These are phyloP conservation scores for Bubo scandiacus DNA, from an alignment of 2,113 vertebrate genomes.

Conservation along the genomic window DNA sequence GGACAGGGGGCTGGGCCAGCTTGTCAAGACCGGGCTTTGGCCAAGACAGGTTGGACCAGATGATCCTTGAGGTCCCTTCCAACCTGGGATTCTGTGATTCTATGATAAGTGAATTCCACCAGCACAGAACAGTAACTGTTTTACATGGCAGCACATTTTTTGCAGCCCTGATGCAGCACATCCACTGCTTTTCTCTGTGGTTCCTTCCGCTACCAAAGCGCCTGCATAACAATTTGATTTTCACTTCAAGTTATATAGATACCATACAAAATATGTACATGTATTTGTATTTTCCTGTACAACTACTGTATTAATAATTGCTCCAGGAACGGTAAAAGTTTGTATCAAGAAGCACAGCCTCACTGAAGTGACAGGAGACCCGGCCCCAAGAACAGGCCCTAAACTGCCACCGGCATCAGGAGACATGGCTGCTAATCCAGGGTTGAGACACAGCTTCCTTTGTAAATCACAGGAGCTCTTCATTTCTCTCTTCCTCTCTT, in stretches of 20 bases:
- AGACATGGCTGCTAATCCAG: fast-evolving
- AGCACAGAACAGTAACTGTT: slow-evolving; percentile 24
- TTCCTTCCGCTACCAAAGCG: not conserved
- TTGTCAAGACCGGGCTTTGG: no score
- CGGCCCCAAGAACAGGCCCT: not conserved
- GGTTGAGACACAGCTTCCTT: not conserved
- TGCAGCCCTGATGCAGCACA: not conserved
- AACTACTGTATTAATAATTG: not conserved
- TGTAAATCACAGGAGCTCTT: not conserved
- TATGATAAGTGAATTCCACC: not conserved
- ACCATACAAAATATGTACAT: fast-evolving
- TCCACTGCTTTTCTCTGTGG: not conserved
- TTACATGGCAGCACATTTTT: slow-evolving; percentile 5
- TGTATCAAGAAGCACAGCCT: not conserved
- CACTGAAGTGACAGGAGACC: not conserved
- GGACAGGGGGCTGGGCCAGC: no score
- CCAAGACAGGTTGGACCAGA: no score
- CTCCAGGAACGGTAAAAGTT: not conserved
- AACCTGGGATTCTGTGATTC: no score
- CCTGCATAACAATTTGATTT: not conserved
- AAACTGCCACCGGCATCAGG: not conserved
- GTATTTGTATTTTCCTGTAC: not conserved
- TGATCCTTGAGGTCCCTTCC: no score
- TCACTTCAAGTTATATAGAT: not conserved
- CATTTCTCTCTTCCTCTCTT: not conserved